A percentile compares a stretch with the other conserved stretches of the same genome.
Evolutionary conservation across 1,140 invertebrate species (phyloP).

Genomic region (Bacillus rossius): DNA sequence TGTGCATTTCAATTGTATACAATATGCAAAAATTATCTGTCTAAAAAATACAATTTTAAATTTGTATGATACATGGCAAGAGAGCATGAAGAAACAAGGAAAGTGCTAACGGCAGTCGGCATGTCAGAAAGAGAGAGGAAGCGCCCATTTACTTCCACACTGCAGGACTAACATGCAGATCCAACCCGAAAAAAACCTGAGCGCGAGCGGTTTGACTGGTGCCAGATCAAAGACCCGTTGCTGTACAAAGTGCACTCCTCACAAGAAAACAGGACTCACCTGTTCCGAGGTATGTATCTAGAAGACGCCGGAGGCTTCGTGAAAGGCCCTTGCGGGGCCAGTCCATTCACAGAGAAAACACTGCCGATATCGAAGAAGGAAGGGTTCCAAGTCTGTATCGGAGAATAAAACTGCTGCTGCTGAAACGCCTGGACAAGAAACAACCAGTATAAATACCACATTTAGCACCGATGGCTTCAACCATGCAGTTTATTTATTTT

Average conservation of each 20-base stretch:
- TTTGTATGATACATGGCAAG: too few relatives aligned
- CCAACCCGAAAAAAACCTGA: too few relatives aligned
- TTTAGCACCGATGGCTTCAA: background rate
- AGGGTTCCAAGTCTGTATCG: constrained; percentile 53
- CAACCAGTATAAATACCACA: background rate
- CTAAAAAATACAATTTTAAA: too few relatives aligned
- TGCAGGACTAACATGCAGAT: too few relatives aligned
- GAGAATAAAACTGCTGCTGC: constrained; percentile 53
- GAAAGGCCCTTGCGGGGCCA: constrained; percentile 61
- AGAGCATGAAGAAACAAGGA: too few relatives aligned
- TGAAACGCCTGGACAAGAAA: constrained; percentile 31
- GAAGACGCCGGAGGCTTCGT: constrained; percentile 41
- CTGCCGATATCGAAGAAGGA: constrained; percentile 64
- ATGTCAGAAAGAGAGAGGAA: too few relatives aligned
- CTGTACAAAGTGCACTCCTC: background rate
- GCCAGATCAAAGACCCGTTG: too few relatives aligned
- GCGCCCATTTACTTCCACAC: too few relatives aligned
- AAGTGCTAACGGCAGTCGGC: too few relatives aligned
- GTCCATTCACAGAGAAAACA: constrained; percentile 68
- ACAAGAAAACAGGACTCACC: constrained; percentile 10
- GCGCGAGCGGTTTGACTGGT: too few relatives aligned
- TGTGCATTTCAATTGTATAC: too few relatives aligned
- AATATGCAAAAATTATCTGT: too few relatives aligned
- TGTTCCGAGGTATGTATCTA: constrained; percentile 12
- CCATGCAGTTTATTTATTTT: background rate